phyloP scores from a whole-genome alignment of 2,797 vertebrate genomes.

The Xenopus petersii region DNA sequence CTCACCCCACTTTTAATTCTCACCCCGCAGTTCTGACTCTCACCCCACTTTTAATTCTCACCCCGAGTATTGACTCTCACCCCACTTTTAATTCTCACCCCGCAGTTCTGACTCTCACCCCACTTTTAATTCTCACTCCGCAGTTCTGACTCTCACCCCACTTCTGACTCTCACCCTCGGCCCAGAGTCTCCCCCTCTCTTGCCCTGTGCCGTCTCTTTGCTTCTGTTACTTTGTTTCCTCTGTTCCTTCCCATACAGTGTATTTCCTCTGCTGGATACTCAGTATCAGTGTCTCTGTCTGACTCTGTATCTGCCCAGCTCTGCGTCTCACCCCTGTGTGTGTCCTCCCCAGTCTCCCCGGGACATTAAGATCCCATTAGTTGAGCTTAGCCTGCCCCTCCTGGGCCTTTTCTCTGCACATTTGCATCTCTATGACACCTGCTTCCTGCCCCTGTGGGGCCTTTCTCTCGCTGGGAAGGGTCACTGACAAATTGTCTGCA shows the following conservation, averaged over 20 bases:
- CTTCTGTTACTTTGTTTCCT: neutral
- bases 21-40: too few species aligned
- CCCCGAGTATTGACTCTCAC: too few species aligned
- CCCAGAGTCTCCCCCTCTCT: too few species aligned
- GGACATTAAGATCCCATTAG: constrained; percentile 38
- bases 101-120: too few species aligned
- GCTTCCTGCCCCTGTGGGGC: constrained; percentile 47
- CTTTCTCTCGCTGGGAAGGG: constrained; percentile 37
- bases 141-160: neutral
- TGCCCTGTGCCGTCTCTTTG: neutral
- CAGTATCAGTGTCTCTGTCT: neutral
- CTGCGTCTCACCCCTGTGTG: constrained; percentile 1
- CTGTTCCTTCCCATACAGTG: neutral
- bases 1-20: too few species aligned
- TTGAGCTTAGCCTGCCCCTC: constrained; percentile 30
- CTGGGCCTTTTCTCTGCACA: constrained; percentile 38
- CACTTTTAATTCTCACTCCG: too few species aligned
- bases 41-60: too few species aligned
- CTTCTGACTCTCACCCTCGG: neutral
- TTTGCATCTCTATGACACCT: constrained; percentile 49
- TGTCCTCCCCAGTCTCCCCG: constrained; percentile 22
- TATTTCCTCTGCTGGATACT: too few species aligned
- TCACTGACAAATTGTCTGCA: constrained; percentile 46
- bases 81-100: too few species aligned
- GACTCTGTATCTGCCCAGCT: neutral